These are phyloP conservation scores for Mugil cephalus DNA, from an alignment of 2,113 vertebrate genomes.

Conservation along the genomic window DNA sequence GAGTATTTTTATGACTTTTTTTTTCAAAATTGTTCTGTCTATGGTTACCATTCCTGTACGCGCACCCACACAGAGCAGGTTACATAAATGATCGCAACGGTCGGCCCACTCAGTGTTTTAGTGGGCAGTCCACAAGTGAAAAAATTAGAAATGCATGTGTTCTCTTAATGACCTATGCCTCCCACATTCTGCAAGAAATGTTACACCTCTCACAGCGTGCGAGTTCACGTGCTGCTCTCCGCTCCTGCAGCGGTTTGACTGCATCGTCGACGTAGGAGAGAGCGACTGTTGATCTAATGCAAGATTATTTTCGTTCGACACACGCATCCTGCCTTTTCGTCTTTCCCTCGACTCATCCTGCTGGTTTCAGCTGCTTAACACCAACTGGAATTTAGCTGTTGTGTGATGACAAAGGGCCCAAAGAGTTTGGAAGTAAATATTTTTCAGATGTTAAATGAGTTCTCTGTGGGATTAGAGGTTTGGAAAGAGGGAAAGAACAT, in stretches of 20 bases:
- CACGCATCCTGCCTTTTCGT: too few species aligned
- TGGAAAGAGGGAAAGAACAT: neutral
- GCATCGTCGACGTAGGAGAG: neutral
- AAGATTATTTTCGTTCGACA: neutral
- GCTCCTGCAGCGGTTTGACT: conserved; percentile 6
- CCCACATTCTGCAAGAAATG: conserved; percentile 35
- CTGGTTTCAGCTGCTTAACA: neutral
- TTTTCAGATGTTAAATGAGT: neutral
- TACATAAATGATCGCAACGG: conserved; percentile 68
- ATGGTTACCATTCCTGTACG: conserved; percentile 26
- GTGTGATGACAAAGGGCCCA: neutral
- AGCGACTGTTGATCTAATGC: neutral
- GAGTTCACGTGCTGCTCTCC: neutral
- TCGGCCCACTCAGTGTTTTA: conserved; percentile 67
- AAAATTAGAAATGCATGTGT: conserved; percentile 60
- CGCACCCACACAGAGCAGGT: conserved; percentile 59
- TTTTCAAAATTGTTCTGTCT: conserved; percentile 42
- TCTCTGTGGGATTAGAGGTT: neutral
- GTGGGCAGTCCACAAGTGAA: conserved; percentile 53
- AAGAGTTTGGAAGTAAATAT: neutral
- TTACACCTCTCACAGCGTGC: conserved; percentile 14
- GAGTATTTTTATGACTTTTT: conserved; percentile 57
- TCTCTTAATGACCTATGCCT: conserved; percentile 53
- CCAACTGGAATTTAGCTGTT: conserved; percentile 3
- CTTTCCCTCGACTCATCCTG: neutral